phyloP scores from a whole-genome alignment of 2,888 invertebrate genomes.

The Heliconius hortense region DNA sequence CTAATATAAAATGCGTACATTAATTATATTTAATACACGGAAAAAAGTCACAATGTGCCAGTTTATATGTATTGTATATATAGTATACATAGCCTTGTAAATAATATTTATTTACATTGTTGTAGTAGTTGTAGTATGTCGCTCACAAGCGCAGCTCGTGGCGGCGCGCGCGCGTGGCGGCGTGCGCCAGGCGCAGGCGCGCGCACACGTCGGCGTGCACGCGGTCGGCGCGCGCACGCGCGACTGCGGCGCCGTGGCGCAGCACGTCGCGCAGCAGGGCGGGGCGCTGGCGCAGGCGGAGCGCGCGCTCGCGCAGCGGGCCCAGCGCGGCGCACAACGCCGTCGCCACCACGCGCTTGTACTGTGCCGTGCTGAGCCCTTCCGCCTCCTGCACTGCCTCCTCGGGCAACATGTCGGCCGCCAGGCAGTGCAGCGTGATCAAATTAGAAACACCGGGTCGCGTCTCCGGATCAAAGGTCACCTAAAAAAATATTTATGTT shows the following conservation, averaged over 20 bases:
- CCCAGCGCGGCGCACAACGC: constrained; percentile 80
- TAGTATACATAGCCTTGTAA: too few species aligned
- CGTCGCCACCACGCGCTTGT: constrained; percentile 56
- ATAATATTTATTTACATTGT: too few species aligned
- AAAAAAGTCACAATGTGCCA: too few species aligned
- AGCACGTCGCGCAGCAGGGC: constrained; percentile 80
- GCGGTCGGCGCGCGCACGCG: constrained; percentile 82
- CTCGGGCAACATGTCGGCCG: constrained; percentile 84
- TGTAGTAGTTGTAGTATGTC: neutral
- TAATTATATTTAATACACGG: too few species aligned
- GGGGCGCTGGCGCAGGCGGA: constrained; percentile 83
- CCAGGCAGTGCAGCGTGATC: constrained; percentile 89
- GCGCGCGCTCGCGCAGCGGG: constrained; percentile 84
- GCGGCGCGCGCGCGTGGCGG: neutral
- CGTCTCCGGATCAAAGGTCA: constrained; percentile 89
- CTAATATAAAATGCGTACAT: neutral
- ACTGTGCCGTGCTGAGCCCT: constrained; percentile 88
- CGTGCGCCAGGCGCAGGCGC: constrained; percentile 63
- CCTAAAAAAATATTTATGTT: constrained; percentile 54
- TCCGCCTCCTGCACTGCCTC: constrained; percentile 86
- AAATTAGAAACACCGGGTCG: constrained; percentile 96
- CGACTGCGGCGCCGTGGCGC: constrained; percentile 84
- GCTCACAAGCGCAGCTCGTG: constrained; percentile 11
- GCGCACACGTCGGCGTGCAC: constrained; percentile 82
- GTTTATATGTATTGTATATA: too few species aligned